Conservation (phyloP, 2,113 vertebrate genomes). For the Sarotherodon lohbergeri region DNA sequence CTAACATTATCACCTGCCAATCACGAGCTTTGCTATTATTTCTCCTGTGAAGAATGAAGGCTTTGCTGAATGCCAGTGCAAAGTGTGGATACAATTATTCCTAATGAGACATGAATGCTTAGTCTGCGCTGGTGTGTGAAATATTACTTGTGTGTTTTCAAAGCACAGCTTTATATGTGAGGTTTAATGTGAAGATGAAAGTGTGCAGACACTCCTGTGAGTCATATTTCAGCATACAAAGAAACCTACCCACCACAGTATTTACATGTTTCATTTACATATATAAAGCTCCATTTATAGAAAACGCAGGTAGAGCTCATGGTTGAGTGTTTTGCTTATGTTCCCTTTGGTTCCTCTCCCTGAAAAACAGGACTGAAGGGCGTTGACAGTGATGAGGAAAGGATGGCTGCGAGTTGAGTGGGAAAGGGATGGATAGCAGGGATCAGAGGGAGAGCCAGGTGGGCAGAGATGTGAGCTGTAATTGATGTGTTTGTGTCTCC, state of each 20-base stretch:
- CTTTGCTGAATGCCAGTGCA: neutral
- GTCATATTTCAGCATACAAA: neutral
- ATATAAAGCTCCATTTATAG: conserved; percentile 6
- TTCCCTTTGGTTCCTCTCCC: neutral
- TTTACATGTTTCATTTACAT: conserved; percentile 30
- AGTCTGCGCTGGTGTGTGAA: neutral
- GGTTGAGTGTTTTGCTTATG: neutral
- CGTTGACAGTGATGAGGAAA: neutral
- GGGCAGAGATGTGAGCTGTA: conserved; percentile 10
- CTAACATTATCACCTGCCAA: conserved; percentile 7
- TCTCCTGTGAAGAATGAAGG: neutral
- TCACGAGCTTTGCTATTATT: neutral
- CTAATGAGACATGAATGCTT: neutral
- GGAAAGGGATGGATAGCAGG: neutral
- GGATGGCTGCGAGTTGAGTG: neutral
- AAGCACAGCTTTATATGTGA: neutral
- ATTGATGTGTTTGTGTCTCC: conserved; percentile 34
- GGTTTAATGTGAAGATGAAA: neutral
- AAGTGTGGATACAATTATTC: neutral
- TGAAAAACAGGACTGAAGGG: neutral
- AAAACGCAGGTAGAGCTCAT: neutral
- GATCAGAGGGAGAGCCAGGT: conserved; percentile 24
- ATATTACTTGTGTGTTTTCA: neutral
- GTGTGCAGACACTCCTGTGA: neutral
- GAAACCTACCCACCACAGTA: neutral